Base-by-base conservation (phyloP, 2,113 vertebrate genomes). In the Ornithorhynchus anatinus region DNA sequence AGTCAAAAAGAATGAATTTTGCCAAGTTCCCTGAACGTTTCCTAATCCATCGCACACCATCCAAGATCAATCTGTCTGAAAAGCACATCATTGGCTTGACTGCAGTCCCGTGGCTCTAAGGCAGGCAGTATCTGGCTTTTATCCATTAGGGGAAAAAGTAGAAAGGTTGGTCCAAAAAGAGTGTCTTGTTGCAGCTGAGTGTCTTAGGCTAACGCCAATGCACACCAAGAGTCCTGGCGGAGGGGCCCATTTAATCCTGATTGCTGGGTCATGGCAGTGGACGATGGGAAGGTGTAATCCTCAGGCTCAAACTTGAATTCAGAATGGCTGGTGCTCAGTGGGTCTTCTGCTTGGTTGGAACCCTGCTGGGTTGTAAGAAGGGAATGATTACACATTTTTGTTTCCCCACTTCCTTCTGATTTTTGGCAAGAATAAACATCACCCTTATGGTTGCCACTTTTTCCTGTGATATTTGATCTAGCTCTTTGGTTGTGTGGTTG, bases 291-390 rank as follows among this genome's bases (percentile, higher is more conserved):
- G 25, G 86, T 73, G 74, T 95, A 99, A 65, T 98, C 96, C 90
- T 99, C 97, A 0, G 90, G 86, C 4, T 94, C 91, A 0, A 95
- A 99, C 84, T 97, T 98, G 88, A 99, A 95, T 75, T 98, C 95
- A 69, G 94, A 23, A 4, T 95, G 94, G 78, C 89, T 44, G 2
- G 94, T 17, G 2, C 77, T 72, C 78, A 91, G 69, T 0, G 71
- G 25, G 14, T 91, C 90, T 0, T 88, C 91, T 0, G 82, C 51
- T 59, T 88, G 94, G 79, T 91, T 90, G 31, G 95, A 80, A 0
- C 74, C 84, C 96, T 98, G 80, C 72, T 89, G 9, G 80, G n/a
- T 36, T 48, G n/a, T n/a, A n/a, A n/a, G n/a, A n/a, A n/a, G n/a
- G n/a, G n/a, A n/a, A n/a, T n/a, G n/a, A n/a, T n/a, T n/a, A n/a